Conservation (phyloP, 1,140 invertebrate species). For the Phortica variegata region DNA sequence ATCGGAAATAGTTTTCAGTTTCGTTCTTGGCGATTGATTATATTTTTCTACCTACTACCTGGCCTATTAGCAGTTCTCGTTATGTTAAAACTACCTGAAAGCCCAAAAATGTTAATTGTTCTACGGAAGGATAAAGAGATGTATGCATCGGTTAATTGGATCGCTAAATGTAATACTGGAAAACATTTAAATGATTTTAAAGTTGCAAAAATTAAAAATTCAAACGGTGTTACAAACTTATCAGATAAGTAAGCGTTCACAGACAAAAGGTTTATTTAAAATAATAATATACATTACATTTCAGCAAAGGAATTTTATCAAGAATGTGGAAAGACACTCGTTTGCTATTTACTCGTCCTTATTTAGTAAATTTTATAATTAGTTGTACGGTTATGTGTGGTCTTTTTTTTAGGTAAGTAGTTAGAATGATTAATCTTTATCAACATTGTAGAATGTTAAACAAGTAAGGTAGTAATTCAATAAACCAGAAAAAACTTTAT, state of each 20-base stretch:
- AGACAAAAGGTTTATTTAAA: too few species aligned
- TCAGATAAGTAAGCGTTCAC: slow-evolving; percentile 12
- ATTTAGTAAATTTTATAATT: slow-evolving; percentile 29
- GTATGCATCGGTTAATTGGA: slow-evolving; percentile 56
- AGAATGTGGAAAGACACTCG: slow-evolving; percentile 27
- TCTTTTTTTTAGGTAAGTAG: slow-evolving; percentile 30
- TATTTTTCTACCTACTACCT: slow-evolving; percentile 62
- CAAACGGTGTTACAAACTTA: neutral
- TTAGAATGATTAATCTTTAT: too few species aligned
- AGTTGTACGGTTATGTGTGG: slow-evolving; percentile 34
- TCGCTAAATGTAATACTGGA: slow-evolving; percentile 58
- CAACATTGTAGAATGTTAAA: too few species aligned
- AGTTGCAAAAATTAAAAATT: slow-evolving; percentile 1
- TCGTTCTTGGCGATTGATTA: slow-evolving; percentile 65
- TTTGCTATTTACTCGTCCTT: slow-evolving; percentile 25
- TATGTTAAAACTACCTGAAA: slow-evolving; percentile 63
- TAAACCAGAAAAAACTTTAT: too few species aligned
- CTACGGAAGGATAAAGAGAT: slow-evolving; percentile 58
- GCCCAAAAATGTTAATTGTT: slow-evolving; percentile 63
- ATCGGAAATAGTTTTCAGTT: slow-evolving; percentile 51
- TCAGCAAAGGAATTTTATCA: neutral
- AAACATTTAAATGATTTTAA: slow-evolving; percentile 27
- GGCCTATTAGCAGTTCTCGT: slow-evolving; percentile 59
- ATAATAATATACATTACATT: too few species aligned
- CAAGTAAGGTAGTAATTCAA: too few species aligned